Conservation (phyloP, 2,797 vertebrate species). For the Xiphophorus birchmanni region DNA sequence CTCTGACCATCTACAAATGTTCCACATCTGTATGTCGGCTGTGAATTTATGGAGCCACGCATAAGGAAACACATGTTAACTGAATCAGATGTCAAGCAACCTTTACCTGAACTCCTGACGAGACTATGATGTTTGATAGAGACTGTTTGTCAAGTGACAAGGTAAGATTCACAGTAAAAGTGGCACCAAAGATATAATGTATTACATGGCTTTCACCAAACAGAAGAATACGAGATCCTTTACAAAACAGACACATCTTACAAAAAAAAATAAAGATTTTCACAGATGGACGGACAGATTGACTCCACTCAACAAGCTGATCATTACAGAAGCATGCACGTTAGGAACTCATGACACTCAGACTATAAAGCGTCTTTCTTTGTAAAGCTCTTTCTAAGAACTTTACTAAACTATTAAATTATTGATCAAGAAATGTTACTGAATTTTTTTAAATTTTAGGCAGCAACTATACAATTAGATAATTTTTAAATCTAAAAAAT, state of each 20-base stretch:
- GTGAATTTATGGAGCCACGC: background rate
- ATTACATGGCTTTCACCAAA: background rate
- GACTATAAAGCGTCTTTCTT: background rate
- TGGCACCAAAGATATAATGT: background rate
- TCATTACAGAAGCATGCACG: background rate
- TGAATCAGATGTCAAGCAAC: background rate
- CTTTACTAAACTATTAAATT: background rate
- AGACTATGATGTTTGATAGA: background rate
- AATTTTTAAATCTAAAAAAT: background rate
- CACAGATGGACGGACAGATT: background rate
- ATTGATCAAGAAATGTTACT: background rate
- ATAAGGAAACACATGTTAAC: background rate
- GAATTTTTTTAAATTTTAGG: background rate
- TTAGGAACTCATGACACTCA: background rate
- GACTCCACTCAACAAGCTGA: background rate
- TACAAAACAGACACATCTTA: background rate
- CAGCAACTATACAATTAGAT: background rate
- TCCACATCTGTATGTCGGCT: background rate
- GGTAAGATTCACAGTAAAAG: background rate
- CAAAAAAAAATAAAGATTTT: background rate
- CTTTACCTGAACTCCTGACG: background rate
- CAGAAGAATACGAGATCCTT: background rate
- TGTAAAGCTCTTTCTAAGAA: background rate
- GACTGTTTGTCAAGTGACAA: background rate
- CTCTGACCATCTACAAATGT: background rate